Conservation (phyloP, 2,888 invertebrate species). For the Carabus problematicus region DNA sequence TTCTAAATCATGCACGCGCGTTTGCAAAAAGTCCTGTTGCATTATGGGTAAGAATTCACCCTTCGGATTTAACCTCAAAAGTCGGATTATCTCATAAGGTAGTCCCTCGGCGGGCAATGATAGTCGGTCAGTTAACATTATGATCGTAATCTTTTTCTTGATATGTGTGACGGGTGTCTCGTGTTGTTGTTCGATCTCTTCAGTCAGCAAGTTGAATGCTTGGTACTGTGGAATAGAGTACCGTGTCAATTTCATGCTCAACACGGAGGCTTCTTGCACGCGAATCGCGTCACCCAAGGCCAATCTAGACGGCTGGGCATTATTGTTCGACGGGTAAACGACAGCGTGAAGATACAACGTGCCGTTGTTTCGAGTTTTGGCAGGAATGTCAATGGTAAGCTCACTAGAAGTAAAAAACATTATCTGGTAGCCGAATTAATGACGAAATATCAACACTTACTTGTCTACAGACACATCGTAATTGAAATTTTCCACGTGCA, state of each 20-base stretch:
- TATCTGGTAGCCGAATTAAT: background rate
- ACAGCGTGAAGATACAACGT: constrained; percentile 81
- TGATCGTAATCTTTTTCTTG: constrained; percentile 73
- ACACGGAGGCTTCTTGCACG: constrained; percentile 67
- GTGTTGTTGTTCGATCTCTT: constrained; percentile 53
- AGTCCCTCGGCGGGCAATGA: constrained; percentile 53
- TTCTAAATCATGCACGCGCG: constrained; percentile 75
- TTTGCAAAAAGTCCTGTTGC: constrained; percentile 82
- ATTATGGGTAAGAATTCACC: constrained; percentile 82
- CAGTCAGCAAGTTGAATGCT: constrained; percentile 74
- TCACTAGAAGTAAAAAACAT: constrained; percentile 62
- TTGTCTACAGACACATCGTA: constrained; percentile 65
- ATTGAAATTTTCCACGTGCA: constrained; percentile 70
- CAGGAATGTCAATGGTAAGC: constrained; percentile 73
- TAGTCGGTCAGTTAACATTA: constrained; percentile 75
- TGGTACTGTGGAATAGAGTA: constrained; percentile 78
- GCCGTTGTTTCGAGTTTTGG: constrained; percentile 82
- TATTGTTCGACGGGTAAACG: constrained; percentile 67
- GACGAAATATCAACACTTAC: constrained; percentile 55
- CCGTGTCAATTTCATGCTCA: constrained; percentile 74
- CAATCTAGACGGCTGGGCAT: constrained; percentile 59
- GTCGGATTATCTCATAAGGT: constrained; percentile 53
- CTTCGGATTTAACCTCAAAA: constrained; percentile 66
- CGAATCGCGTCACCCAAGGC: constrained; percentile 66
- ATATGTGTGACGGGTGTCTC: constrained; percentile 76